A percentile compares a stretch with the other conserved stretches of the same genome.
phyloP scores from a whole-genome alignment of 1,140 invertebrate species.

The Myzus persicae region DNA sequence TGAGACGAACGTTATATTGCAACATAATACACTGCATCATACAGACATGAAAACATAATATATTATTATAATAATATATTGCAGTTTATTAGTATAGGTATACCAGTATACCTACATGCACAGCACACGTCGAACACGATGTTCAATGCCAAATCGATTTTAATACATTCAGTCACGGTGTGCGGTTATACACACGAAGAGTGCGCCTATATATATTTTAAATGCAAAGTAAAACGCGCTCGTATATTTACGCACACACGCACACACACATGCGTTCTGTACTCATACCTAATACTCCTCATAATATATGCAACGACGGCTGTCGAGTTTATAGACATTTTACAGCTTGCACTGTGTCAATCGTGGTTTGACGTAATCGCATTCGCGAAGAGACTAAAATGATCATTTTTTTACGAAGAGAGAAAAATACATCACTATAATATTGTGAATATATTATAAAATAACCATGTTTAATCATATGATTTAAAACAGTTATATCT shows the following conservation, averaged over 20 bases:
- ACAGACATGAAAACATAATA: neutral
- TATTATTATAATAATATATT: neutral
- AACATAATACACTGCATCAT: neutral
- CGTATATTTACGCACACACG: neutral
- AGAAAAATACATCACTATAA: neutral
- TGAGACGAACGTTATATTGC: neutral
- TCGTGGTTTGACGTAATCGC: neutral
- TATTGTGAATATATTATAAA: neutral
- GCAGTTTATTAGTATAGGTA: neutral
- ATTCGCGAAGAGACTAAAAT: neutral
- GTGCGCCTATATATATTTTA: neutral
- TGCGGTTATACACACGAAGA: neutral
- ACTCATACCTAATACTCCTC: neutral
- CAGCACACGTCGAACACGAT: neutral
- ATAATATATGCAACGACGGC: neutral
- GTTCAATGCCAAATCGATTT: conserved; percentile 21
- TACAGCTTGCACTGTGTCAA: neutral
- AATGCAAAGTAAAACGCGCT: neutral
- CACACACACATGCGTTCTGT: neutral
- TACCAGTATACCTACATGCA: neutral
- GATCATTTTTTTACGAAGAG: neutral
- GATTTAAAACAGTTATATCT: neutral
- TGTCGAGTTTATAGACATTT: neutral
- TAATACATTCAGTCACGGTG: neutral
- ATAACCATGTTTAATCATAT: neutral